Base-by-base conservation (phyloP, 2,888 invertebrate genomes). In the Petrolisthes cinctipes region DNA sequence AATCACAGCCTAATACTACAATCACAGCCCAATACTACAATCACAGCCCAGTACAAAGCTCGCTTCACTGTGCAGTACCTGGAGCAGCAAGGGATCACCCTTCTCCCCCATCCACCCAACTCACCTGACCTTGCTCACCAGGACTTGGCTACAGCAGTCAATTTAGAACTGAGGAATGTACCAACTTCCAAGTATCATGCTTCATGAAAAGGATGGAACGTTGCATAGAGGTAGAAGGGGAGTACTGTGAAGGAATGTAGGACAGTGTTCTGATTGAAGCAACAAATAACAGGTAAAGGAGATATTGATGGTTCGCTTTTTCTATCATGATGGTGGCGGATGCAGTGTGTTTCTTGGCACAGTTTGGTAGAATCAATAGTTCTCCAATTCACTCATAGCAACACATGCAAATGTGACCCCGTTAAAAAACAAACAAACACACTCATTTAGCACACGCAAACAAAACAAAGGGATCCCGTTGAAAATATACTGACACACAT, bases 41-140 rank as follows among this genome's bases (percentile, higher is more conserved):
- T n/a, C 57, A 78, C 85, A 56, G 78, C 78, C 4, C 51, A 71
- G 9, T 73, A 71, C 83, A 83, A 83, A n/a, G 83, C 71, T 54
- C 73, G 56, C 83, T 73, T 73, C 37, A 79, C 85, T 71, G 71
- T 79, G 85, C 66, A 85, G 80, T 81, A 37, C 80, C 71, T 85
- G 79, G 80, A 79, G 68, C 79, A 85, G 71, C 61, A 79, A 56
- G 80, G 80, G 37, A 78, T 83, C 80, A n/a, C 82, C 23, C 51
- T 88, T 51, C 78, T 88, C 11, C 54, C 78, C 37, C 88, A 86
- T 54, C 86, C 68, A 56, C 61, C 81, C 53, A 83, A 88, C 68
- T 86, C 68, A 75, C 80, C 86, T 11, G 86, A 82, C 66, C 75
- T 89, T 37, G 82, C 82, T 14, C 82, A 87, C 73, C 83, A 83